Base-by-base conservation (phyloP, 2,797 vertebrate genomes). In the Dipus sagitta region DNA sequence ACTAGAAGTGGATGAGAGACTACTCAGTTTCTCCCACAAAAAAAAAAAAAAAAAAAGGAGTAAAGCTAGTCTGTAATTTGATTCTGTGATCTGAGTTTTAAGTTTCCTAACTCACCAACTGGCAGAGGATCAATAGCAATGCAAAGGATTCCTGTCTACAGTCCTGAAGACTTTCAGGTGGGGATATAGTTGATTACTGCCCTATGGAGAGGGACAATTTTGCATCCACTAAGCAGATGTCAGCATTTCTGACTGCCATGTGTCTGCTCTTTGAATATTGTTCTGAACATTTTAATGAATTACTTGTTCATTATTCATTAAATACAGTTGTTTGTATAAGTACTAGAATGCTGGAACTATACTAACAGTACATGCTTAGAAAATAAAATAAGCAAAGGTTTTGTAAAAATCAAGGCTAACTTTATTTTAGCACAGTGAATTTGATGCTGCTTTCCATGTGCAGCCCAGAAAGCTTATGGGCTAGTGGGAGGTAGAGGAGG, bases 391-490 rank as follows among this genome's bases (percentile, higher is more conserved):
- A 75, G 81, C 26, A 75, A 81, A 82, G 58, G 30, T 62, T 64
- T 60, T 74, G 65, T 68, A 42, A 95, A 88, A 79, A 91, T 18
- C 76, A 89, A 94, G 70, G 64, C 42, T 38, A 90, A 30, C 23
- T 24, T 68, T 85, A 90, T 71, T 89, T 86, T 20, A 89, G 91
- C 26, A 65, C 74, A 34, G 71, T 75, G 80, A 67, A 72, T 18
- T 20, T 42, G 76, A 21, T 26, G 82, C 77, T 34, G 79, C 42
- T 70, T 77, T 82, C 70, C 80, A 17, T 38, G 72, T 96, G 65
- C 0, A 67, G 54, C 38, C 60, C 4, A 84, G 18, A 88, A 89
- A 70, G 71, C 32, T n/a, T 85, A n/a, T 8, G 21, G 81, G n/a
- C 38, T 3, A 18, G 12, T 64, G 68, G 67, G 65, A 72, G 28